These are phyloP conservation scores for Pampusana beccarii DNA, from an alignment of 2,113 vertebrate species.

Conservation along the genomic window DNA sequence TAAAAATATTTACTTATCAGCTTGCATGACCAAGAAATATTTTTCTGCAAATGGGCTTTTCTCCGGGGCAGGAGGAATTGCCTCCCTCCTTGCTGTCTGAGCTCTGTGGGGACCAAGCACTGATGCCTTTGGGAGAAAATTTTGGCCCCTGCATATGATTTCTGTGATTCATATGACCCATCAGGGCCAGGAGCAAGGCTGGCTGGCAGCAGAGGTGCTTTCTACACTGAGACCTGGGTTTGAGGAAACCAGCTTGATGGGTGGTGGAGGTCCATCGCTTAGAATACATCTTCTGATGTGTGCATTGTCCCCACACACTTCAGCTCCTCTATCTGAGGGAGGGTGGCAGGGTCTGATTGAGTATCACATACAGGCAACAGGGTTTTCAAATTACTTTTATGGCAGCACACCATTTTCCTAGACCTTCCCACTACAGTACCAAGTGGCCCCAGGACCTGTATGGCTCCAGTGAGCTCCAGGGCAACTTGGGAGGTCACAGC, in stretches of 20 bases:
- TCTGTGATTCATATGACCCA: background rate
- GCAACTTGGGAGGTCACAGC: background rate
- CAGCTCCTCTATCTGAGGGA: background rate
- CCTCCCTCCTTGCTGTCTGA: background rate
- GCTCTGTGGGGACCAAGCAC: background rate
- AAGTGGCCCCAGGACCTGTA: background rate
- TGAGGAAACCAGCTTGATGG: background rate
- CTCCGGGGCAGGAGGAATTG: background rate
- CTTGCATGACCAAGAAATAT: background rate
- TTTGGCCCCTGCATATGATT: background rate
- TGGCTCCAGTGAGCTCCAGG: background rate
- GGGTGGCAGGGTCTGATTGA: background rate
- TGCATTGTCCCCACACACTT: background rate
- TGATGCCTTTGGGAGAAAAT: background rate
- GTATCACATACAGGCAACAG: background rate
- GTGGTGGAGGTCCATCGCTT: background rate
- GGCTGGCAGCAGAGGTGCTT: background rate
- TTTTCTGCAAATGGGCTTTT: background rate
- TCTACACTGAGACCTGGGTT: background rate
- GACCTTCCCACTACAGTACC: background rate
- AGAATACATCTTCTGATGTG: background rate
- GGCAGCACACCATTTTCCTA: background rate
- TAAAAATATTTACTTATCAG: background rate
- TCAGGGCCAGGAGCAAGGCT: background rate
- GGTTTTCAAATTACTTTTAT: background rate